Percentiles rank a stretch among this genome's conserved stretches.
phyloP scores from a whole-genome alignment of 1,140 invertebrate species.

The Lasioglossum albipes region DNA sequence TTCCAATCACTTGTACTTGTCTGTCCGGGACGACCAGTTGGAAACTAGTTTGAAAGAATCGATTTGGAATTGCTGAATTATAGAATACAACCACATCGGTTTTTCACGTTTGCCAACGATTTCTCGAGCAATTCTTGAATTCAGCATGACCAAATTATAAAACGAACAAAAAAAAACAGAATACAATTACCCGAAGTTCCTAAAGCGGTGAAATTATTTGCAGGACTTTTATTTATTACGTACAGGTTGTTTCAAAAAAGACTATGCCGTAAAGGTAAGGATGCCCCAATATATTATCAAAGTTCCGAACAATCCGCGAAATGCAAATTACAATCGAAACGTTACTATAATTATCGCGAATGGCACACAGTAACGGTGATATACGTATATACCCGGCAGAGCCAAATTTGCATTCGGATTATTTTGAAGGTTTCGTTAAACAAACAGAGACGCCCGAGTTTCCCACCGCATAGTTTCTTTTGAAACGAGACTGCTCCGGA shows the following conservation, averaged over 20 bases:
- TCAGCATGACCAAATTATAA: conserved; percentile 23
- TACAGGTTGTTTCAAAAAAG: conserved; percentile 35
- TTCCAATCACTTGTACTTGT: background rate
- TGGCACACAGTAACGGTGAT: too few species aligned
- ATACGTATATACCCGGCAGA: too few species aligned
- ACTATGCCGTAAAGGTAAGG: conserved; percentile 30
- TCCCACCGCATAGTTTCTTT: conserved; percentile 25
- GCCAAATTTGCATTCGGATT: background rate
- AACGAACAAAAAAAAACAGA: background rate
- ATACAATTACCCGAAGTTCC: background rate
- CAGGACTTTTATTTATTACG: conserved; percentile 27
- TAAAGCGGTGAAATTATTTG: conserved; percentile 31
- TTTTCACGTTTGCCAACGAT: background rate
- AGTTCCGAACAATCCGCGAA: background rate
- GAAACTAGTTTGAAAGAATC: background rate
- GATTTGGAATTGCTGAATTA: conserved; percentile 27
- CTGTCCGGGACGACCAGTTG: background rate
- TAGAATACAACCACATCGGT: background rate
- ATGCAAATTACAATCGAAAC: background rate
- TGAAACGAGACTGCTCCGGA: background rate
- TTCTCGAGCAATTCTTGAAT: background rate
- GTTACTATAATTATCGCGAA: background rate
- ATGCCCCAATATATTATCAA: background rate
- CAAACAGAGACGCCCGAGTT: background rate
- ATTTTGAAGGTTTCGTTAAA: background rate